Conservation (phyloP, 2,797 vertebrate species). For the Ataeniobius toweri region DNA sequence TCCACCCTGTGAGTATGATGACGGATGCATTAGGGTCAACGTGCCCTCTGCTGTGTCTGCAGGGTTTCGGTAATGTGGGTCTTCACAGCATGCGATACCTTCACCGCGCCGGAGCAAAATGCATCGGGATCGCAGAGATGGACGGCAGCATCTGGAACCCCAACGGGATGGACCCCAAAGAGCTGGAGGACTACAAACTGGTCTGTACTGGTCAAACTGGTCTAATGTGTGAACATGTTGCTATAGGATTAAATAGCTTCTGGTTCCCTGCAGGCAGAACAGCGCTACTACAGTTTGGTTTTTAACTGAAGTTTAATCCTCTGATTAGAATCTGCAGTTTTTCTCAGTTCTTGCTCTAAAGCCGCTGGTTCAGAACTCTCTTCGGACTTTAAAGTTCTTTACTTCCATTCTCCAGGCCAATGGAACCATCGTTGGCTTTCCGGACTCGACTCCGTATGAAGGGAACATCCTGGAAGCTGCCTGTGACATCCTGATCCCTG, state of each 20-base stretch:
- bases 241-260: too few relatives aligned
- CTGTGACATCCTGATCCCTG: conserved; percentile 95
- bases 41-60: conserved; percentile 12
- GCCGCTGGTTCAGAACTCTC: too few relatives aligned
- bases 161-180: conserved; percentile 93
- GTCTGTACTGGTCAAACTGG: conserved; percentile 65
- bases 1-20: too few relatives aligned
- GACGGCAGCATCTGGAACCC: conserved; percentile 94
- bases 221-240: too few relatives aligned
- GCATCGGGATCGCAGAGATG: conserved; percentile 89
- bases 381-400: not conserved
- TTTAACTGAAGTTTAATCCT: too few relatives aligned
- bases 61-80: conserved; percentile 97
- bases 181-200: conserved; percentile 96
- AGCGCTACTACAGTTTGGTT: not conserved
- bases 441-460: conserved; percentile 86
- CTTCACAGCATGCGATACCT: conserved; percentile 96
- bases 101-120: conserved; percentile 92
- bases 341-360: too few relatives aligned
- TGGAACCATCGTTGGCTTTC: conserved; percentile 90
- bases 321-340: too few relatives aligned
- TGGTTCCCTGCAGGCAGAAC: not conserved
- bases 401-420: conserved; percentile 57
- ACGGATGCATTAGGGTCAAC: too few relatives aligned
- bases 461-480: conserved; percentile 92